Conservation (phyloP, 2,113 vertebrate species). For the Fulmarus glacialis region DNA sequence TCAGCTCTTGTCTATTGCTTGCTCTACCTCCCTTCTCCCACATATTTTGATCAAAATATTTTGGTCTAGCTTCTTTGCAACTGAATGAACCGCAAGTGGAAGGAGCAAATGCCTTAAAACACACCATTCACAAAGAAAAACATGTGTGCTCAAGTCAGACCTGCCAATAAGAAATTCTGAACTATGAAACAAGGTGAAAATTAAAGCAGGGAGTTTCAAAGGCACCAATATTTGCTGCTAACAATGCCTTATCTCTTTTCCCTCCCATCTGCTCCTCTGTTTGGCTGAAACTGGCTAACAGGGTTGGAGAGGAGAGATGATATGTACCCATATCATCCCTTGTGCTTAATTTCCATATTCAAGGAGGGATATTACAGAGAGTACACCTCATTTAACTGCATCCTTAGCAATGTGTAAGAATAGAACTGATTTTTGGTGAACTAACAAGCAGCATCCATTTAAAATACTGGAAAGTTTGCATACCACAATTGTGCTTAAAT, state of each 20-base stretch:
- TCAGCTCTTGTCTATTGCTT: conserved; percentile 13
- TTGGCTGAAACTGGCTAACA: neutral
- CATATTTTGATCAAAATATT: conserved; percentile 20
- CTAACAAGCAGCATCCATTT: neutral
- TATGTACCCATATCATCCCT: neutral
- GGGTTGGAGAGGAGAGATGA: neutral
- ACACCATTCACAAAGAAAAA: neutral
- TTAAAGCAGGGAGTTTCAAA: neutral
- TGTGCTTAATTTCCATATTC: neutral
- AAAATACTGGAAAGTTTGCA: neutral
- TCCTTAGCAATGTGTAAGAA: neutral
- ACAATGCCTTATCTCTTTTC: neutral
- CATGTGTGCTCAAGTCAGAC: neutral
- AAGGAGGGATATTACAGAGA: neutral
- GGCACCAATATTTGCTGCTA: neutral
- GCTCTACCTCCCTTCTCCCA: conserved; percentile 12
- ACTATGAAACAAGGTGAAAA: neutral
- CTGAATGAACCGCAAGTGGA: neutral
- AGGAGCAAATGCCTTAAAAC: conserved; percentile 1
- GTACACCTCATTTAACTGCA: neutral
- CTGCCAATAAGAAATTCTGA: neutral
- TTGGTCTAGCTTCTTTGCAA: neutral
- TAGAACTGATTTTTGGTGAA: neutral
- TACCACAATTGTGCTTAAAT: neutral
- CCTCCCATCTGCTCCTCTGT: neutral